These are phyloP conservation scores for Stegophylla sp. DNA, from an alignment of 2,888 invertebrate genomes.

Conservation along the genomic window DNA sequence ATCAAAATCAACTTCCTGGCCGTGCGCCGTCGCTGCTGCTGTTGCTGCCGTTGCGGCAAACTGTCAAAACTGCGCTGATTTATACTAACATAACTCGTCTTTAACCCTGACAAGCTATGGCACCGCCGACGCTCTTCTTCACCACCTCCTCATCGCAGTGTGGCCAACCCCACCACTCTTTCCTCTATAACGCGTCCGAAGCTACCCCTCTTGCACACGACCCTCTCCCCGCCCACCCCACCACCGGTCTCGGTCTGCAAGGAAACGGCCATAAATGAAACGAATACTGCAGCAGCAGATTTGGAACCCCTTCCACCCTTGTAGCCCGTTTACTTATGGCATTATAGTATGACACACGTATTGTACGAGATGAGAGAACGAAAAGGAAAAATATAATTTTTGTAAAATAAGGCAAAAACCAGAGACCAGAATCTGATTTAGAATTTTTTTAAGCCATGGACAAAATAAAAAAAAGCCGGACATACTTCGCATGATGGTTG, in stretches of 20 bases:
- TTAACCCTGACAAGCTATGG: constrained; percentile 50
- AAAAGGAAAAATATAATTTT: no score
- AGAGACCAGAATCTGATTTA: no score
- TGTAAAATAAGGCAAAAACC: no score
- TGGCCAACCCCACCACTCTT: not conserved
- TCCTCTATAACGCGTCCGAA: not conserved
- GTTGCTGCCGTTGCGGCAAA: constrained; percentile 50
- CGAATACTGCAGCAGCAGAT: no score
- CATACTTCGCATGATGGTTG: no score
- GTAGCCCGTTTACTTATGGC: not conserved
- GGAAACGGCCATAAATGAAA: constrained; percentile 38
- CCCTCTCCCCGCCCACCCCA: not conserved
- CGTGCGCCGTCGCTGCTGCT: constrained; percentile 45
- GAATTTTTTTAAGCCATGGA: no score
- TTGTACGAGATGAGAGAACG: no score
- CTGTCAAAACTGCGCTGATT: constrained; percentile 58
- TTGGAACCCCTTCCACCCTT: constrained; percentile 38
- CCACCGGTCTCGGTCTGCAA: no score
- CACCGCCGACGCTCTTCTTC: not conserved
- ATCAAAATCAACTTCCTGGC: constrained; percentile 59
- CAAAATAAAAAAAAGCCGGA: no score
- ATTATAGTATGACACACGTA: not conserved
- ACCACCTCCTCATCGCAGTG: not conserved
- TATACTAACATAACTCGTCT: constrained; percentile 59
- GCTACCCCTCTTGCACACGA: not conserved